phyloP scores from a whole-genome alignment of 37 sponge, comb jelly and placozoan genomes.

The Crambe crambe region DNA sequence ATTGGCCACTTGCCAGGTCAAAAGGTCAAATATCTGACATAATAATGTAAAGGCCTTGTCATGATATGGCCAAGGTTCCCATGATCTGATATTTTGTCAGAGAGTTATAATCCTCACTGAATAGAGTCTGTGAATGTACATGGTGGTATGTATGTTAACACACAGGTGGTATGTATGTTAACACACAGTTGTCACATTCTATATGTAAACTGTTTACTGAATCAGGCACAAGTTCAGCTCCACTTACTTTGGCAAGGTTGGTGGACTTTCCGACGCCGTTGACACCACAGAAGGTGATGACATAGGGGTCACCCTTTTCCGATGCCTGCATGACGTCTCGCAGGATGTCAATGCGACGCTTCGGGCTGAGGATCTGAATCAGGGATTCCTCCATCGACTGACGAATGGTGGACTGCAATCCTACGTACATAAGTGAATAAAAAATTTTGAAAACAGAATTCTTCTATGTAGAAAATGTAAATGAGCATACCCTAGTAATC shows the following conservation, averaged over 20 bases:
- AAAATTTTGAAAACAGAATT: no score
- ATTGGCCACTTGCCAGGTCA: no score
- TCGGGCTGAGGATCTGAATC: slow-evolving; percentile 86
- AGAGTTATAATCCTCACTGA: no score
- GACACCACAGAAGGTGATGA: slow-evolving; percentile 97
- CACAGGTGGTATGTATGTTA: background rate
- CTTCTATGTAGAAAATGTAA: no score
- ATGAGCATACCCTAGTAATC: no score
- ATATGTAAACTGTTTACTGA: background rate
- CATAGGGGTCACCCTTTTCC: slow-evolving; percentile 65
- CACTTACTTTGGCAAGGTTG: slow-evolving; percentile 89
- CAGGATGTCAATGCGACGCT: slow-evolving; percentile 80
- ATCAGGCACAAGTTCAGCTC: slow-evolving; percentile 25
- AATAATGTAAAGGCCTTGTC: no score
- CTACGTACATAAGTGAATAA: no score
- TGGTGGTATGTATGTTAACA: no score
- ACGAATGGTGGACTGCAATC: slow-evolving; percentile 64
- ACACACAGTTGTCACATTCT: background rate
- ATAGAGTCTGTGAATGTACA: no score
- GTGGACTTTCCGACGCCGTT: slow-evolving; percentile 98
- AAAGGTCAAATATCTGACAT: no score
- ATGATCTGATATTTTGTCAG: no score
- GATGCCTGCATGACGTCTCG: slow-evolving; percentile 71
- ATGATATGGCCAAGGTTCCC: no score
- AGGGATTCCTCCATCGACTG: slow-evolving; percentile 75